Evolutionary conservation across 30 jellyfish, hydroid and myxozoan genomes (phyloP), one percentile per base, ranked within the genome.

Genomic region (Calvadosia cruxmelitensis): DNA sequence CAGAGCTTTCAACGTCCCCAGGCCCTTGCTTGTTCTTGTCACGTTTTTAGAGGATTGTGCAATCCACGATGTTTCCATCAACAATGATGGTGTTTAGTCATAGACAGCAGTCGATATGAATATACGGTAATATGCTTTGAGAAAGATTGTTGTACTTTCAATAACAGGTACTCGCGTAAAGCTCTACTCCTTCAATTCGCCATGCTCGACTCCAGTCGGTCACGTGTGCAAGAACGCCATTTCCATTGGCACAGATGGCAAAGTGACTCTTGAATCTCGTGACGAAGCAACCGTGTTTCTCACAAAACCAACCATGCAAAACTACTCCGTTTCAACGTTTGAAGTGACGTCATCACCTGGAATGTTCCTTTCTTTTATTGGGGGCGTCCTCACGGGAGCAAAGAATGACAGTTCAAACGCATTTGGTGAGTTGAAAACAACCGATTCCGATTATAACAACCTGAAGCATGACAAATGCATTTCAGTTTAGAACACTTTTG

Each of bases 151-250:
- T n/a, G n/a, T n/a, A n/a, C n/a, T n/a, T n/a, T n/a, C n/a, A n/a
- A n/a, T 42, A 42, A 42, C 20, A 85, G 96, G 84, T 78, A 53
- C 78, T 49, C 72, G 73, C 53, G 76, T 85, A 13, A 77, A 82
- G 30, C 74, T 85, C 32, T 85, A 85, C 67, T 63, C 94, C 3
- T 85, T 93, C 2, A 79, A 85, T 52, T 85, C 72, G 34, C 89
- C 89, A 27, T 85, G 96, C 49, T 35, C 91, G 10, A 83, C 78
- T 52, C 96, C 93, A 10, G 84, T 68, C 29, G 96, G 96, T 33
- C 92, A 85, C 67, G 92, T 85, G 24, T 85, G 96, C 68, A 85
- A 85, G 53, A 70, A 85, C 64, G 96, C 93, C 2, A 29, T 85
- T 65, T 71, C 94, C 23, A 51, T 78, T 0, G 94, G 78, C 68